phyloP scores from a whole-genome alignment of 2,888 invertebrate species.

The Netelia melanura region DNA sequence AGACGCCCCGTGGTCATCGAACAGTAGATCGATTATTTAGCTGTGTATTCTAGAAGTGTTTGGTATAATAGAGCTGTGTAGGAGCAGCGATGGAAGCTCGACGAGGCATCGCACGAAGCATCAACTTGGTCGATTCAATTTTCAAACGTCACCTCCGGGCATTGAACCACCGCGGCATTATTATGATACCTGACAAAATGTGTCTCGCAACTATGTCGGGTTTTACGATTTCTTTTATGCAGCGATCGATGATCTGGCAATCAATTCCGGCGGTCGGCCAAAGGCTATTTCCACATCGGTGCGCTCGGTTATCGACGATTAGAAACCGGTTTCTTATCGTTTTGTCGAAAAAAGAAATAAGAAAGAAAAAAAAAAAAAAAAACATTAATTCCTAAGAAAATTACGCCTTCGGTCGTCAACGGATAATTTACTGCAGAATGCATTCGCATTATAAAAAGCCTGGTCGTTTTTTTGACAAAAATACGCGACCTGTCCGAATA shows the following conservation, averaged over 20 bases:
- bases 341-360: constrained; percentile 24
- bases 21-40: constrained; percentile 71
- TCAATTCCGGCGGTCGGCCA: constrained; percentile 31
- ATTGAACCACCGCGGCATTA: neutral
- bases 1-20: constrained; percentile 69
- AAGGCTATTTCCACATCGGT: constrained; percentile 43
- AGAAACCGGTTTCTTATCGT: constrained; percentile 60
- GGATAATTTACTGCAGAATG: constrained; percentile 49
- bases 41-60: constrained; percentile 70
- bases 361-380: neutral
- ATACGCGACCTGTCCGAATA: neutral
- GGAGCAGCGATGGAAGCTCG: constrained; percentile 37
- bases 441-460: constrained; percentile 44
- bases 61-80: constrained; percentile 66
- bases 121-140: constrained; percentile 60
- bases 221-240: constrained; percentile 35
- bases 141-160: constrained; percentile 30
- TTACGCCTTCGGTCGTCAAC: constrained; percentile 30
- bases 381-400: constrained; percentile 15
- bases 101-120: constrained; percentile 30
- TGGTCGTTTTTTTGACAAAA: neutral
- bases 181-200: constrained; percentile 31
- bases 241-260: constrained; percentile 43
- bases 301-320: constrained; percentile 47
- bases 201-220: constrained; percentile 31